Conservation (phyloP, 2,113 vertebrate species). For the Lates calcarifer region DNA sequence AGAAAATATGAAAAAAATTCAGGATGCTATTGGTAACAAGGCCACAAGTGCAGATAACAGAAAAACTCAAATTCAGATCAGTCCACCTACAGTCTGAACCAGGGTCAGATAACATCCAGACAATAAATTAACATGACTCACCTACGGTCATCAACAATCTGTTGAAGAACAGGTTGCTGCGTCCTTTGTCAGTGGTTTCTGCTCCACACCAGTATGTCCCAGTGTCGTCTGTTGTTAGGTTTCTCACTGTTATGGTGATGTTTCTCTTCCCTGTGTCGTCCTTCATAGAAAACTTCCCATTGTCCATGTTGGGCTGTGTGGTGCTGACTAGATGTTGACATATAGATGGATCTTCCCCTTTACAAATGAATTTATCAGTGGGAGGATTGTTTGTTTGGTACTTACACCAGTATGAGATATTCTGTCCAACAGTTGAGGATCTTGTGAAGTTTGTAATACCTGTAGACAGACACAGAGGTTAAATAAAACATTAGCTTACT, state of each 20-base stretch:
- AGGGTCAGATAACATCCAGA: not conserved
- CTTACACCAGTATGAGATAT: conserved; percentile 12
- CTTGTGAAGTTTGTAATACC: fast-evolving
- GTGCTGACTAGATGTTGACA: not conserved
- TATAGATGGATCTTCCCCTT: conserved; percentile 23
- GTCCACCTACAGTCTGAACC: fast-evolving
- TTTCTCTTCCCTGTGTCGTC: fast-evolving
- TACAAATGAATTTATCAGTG: conserved; percentile 6
- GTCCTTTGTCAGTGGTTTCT: fast-evolving
- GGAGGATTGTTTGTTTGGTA: fast-evolving
- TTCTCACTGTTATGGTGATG: conserved; percentile 10
- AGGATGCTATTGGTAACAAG: no score
- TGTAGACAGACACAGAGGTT: not conserved
- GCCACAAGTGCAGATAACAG: no score
- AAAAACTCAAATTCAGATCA: no score
- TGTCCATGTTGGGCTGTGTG: fast-evolving
- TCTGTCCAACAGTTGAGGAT: fast-evolving
- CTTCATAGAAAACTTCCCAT: not conserved
- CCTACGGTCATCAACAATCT: not conserved
- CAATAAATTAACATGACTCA: not conserved
- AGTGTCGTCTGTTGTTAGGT: not conserved
- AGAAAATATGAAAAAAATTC: no score
- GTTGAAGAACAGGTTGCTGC: not conserved
- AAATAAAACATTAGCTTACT: not conserved
- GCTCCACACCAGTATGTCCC: conserved; percentile 53